Conservation (phyloP, 1,140 invertebrate genomes). For the Drusus annulatus region DNA sequence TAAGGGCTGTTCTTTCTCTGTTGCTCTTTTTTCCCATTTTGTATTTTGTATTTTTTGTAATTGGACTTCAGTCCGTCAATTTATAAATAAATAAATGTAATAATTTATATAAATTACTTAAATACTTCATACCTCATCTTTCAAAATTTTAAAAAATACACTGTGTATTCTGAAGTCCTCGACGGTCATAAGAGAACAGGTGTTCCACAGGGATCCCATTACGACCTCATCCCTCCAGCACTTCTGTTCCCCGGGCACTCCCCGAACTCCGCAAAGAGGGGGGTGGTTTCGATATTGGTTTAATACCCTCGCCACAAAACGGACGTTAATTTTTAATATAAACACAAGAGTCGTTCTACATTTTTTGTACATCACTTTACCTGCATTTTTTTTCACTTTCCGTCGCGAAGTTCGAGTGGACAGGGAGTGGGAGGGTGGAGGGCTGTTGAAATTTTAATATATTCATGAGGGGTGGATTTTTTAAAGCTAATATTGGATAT, state of each 20-base stretch:
- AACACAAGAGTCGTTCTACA: constrained; percentile 56
- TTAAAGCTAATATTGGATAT: constrained; percentile 42
- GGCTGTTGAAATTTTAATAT: constrained; percentile 56
- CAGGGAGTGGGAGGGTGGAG: constrained; percentile 42
- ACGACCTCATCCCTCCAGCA: background rate
- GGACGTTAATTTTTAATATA: constrained; percentile 60
- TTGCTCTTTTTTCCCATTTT: no score
- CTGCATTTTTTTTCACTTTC: constrained; percentile 51
- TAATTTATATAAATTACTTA: no score
- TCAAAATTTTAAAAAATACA: background rate
- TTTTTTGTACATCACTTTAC: constrained; percentile 52
- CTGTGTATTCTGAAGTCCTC: background rate
- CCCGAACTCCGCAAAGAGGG: background rate
- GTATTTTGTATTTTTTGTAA: no score
- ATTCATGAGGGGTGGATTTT: constrained; percentile 47
- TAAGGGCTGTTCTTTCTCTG: no score
- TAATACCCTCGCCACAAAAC: constrained; percentile 51
- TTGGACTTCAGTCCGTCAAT: no score
- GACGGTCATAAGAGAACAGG: constrained; percentile 18
- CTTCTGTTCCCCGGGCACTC: background rate
- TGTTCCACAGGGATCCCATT: constrained; percentile 7
- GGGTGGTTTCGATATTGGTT: constrained; percentile 56
- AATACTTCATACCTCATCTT: background rate
- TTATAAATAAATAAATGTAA: no score
- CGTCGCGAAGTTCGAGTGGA: constrained; percentile 26